Evolutionary conservation across 2,888 invertebrate species (phyloP).

Genomic region (Harpalus rufipes): DNA sequence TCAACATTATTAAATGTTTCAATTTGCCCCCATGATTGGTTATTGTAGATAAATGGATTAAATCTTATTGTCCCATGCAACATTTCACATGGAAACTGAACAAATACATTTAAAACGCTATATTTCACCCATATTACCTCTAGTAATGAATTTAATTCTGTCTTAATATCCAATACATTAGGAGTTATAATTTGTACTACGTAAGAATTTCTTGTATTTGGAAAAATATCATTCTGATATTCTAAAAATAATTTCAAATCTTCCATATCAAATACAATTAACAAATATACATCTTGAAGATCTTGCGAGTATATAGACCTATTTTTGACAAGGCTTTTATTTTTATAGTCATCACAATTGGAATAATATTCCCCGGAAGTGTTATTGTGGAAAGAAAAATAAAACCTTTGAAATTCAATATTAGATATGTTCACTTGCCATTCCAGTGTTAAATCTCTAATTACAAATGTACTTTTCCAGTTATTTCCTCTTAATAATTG

Average conservation of each 20-base stretch:
- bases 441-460: neutral
- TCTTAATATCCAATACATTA: neutral
- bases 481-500: neutral
- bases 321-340: neutral
- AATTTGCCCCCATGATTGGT: constrained; percentile 30
- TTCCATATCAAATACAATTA: constrained; percentile 32
- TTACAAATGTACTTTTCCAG: neutral
- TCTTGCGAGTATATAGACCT: no score
- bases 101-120: constrained; percentile 35
- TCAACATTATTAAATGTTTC: constrained; percentile 8
- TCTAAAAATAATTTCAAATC: constrained; percentile 46
- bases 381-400: neutral
- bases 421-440: neutral
- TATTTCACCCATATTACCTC: constrained; percentile 35
- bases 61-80: neutral
- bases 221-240: neutral
- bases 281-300: constrained; percentile 21
- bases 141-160: constrained; percentile 1
- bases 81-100: constrained; percentile 32
- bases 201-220: constrained; percentile 52
- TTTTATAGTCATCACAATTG: neutral
- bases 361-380: neutral
- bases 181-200: constrained; percentile 48
- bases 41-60: constrained; percentile 32
- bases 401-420: neutral